phyloP scores from a whole-genome alignment of 1,140 invertebrate species.

The Helicoverpa armigera region DNA sequence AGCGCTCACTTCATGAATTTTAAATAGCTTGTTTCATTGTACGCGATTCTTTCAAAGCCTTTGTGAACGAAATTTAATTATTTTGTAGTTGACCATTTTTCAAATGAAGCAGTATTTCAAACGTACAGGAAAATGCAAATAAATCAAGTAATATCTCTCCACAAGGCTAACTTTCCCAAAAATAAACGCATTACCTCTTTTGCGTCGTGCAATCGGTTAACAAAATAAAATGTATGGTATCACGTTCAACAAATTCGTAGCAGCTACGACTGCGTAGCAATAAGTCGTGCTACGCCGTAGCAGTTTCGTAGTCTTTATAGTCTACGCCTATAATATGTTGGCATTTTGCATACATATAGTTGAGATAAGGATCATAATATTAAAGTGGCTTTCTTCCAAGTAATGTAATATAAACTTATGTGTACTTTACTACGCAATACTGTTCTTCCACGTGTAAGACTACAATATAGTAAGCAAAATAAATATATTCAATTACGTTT shows the following conservation, averaged over 20 bases:
- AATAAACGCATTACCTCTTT: no score
- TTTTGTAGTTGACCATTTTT: neutral
- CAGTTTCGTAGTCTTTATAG: conserved; percentile 13
- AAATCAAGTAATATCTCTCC: neutral
- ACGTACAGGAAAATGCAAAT: neutral
- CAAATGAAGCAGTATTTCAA: neutral
- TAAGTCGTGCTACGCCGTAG: conserved; percentile 8
- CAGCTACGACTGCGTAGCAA: conserved; percentile 5
- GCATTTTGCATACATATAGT: no score
- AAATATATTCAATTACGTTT: no score
- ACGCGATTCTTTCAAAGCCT: conserved; percentile 7
- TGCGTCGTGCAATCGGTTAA: neutral
- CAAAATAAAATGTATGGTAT: neutral
- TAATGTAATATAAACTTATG: no score
- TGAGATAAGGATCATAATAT: no score
- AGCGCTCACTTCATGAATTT: conserved; percentile 8
- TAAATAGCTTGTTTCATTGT: conserved; percentile 27
- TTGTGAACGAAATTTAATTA: conserved; percentile 3
- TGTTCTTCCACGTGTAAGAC: no score
- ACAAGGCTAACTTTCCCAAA: no score
- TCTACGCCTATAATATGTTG: neutral
- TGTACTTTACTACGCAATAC: no score
- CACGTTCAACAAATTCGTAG: neutral
- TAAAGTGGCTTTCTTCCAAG: no score
- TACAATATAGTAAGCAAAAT: neutral